A percentile compares a stretch with the other conserved stretches of the same genome.
These are phyloP conservation scores for Dendrocincla fuliginosa DNA, from an alignment of 2,797 vertebrate species.

Conservation along the genomic window DNA sequence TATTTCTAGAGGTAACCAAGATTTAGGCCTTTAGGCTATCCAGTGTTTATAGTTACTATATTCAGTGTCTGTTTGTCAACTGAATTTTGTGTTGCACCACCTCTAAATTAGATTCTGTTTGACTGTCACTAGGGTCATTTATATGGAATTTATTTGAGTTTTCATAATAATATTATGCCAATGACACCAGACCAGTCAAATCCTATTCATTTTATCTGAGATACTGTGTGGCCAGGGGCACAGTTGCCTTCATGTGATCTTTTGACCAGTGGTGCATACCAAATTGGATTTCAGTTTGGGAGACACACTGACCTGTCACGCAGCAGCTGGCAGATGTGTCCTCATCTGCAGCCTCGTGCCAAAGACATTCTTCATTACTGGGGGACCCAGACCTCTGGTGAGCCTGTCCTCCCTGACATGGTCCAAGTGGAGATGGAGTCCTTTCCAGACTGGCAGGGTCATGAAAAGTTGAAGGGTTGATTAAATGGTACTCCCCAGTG, in stretches of 20 bases:
- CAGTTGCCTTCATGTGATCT: background rate
- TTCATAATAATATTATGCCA: background rate
- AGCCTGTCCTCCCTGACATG: background rate
- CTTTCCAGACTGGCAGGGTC: background rate
- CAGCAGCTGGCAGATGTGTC: background rate
- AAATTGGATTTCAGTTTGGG: background rate
- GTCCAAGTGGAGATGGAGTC: background rate
- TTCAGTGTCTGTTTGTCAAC: background rate
- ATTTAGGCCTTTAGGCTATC: background rate
- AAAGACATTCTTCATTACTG: background rate
- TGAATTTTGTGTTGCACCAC: background rate
- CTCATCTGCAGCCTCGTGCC: background rate
- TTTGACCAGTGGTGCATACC: background rate
- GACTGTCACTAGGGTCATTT: background rate
- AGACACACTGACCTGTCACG: accelerated
- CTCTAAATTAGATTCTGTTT: background rate
- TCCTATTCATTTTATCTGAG: background rate
- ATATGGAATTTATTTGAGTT: background rate
- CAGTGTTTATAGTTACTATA: background rate
- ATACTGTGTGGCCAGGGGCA: background rate
- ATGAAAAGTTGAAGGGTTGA: background rate
- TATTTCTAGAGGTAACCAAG: background rate
- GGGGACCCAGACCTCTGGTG: background rate
- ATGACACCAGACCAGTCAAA: background rate
- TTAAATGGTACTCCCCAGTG: background rate